Conservation (phyloP, 2,797 vertebrate species). For the Alca torda region DNA sequence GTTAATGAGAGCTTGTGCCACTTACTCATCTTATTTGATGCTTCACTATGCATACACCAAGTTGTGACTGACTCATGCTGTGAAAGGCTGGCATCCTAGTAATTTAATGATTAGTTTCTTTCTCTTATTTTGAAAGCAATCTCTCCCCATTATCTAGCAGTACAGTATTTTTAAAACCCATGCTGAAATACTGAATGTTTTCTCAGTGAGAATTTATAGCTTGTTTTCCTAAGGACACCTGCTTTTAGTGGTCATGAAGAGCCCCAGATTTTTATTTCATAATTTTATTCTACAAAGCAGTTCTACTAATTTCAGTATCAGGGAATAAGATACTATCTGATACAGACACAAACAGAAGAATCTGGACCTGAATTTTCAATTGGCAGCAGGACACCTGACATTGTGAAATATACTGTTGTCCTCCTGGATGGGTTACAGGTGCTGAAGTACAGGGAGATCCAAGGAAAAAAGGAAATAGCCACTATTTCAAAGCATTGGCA, state of each 20-base stretch:
- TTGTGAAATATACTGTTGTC: not conserved
- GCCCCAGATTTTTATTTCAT: not conserved
- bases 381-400: not conserved
- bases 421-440: not conserved
- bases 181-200: not conserved
- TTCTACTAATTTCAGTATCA: not conserved
- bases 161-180: not conserved
- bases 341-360: not conserved
- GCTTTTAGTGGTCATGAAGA: not conserved
- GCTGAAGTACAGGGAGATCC: not conserved
- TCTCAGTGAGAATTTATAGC: not conserved
- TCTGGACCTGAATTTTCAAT: not conserved
- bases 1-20: not conserved
- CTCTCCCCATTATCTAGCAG: not conserved
- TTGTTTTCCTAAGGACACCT: not conserved
- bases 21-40: conserved; percentile 28
- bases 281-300: not conserved
- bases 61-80: not conserved
- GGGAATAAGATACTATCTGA: not conserved
- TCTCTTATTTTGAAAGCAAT: conserved; percentile 23
- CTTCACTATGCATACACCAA: not conserved
- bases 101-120: not conserved
- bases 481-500: not conserved
- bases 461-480: not conserved
- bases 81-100: not conserved